These are phyloP conservation scores for Deroplatys truncata DNA, from an alignment of 2,888 invertebrate species.

Conservation along the genomic window DNA sequence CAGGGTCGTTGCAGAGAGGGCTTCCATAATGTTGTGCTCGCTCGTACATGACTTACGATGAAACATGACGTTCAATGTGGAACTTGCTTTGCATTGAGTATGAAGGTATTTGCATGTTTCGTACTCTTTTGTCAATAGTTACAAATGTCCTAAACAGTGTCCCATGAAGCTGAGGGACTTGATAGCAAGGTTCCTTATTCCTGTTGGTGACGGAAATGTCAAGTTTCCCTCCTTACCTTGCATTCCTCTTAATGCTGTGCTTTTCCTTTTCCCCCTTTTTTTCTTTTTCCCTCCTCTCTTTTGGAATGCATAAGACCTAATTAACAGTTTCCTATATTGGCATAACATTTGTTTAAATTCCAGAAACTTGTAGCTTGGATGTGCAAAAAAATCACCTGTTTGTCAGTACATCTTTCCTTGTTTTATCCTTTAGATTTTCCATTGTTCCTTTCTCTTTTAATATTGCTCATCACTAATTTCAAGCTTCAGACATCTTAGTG, in stretches of 20 bases:
- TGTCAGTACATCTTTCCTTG: background rate
- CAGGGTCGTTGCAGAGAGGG: conserved; percentile 17
- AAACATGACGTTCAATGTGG: conserved; percentile 10
- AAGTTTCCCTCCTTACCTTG: background rate
- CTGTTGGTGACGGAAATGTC: background rate
- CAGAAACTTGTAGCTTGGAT: background rate
- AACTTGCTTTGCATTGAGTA: conserved; percentile 15
- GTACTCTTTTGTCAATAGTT: conserved; percentile 15
- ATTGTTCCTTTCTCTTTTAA: background rate
- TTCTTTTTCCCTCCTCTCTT: background rate
- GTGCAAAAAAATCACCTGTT: background rate
- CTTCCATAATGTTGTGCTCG: conserved; percentile 10
- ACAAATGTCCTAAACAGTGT: background rate
- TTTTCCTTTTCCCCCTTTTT: background rate
- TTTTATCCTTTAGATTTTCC: background rate
- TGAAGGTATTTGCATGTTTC: conserved; percentile 20
- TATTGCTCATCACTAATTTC: background rate
- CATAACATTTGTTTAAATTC: background rate
- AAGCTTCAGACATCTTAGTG: background rate
- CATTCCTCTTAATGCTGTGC: background rate
- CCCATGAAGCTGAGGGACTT: background rate
- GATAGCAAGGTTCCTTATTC: background rate
- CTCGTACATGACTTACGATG: background rate
- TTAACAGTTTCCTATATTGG: background rate
- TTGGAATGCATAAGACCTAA: background rate